Percentiles rank a stretch among this genome's conserved stretches.
Evolutionary conservation across 2,113 vertebrate genomes (phyloP).

Genomic region (Hipposideros armiger): DNA sequence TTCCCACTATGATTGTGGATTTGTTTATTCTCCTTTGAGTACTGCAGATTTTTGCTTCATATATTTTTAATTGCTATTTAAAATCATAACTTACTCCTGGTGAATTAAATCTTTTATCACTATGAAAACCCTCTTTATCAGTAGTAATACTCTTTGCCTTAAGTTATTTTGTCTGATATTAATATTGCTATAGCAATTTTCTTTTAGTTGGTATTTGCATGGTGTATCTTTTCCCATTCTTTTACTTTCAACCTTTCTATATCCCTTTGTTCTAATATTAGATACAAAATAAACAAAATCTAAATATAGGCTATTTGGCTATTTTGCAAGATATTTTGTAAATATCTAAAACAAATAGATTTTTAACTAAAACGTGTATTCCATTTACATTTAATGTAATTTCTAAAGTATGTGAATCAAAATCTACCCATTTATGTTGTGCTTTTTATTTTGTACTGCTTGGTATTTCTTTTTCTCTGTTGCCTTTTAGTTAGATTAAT

Average conservation of each 20-base stretch:
- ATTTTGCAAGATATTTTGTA: background rate
- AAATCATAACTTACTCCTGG: background rate
- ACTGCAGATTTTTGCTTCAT: background rate
- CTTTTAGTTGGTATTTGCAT: background rate
- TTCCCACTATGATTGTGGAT: background rate
- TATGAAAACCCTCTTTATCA: background rate
- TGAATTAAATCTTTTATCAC: background rate
- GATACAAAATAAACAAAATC: background rate
- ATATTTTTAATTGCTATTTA: background rate
- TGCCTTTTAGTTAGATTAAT: background rate
- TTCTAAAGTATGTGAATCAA: background rate
- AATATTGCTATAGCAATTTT: background rate
- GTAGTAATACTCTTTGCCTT: background rate
- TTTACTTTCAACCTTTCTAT: background rate
- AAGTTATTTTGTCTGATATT: constrained; percentile 15
- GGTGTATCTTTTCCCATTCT: background rate
- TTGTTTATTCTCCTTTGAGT: constrained; percentile 7
- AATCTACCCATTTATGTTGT: background rate
- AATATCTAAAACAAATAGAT: background rate
- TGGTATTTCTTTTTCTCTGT: background rate
- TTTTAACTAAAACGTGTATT: background rate
- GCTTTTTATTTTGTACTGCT: background rate
- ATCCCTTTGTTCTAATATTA: background rate
- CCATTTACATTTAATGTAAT: background rate
- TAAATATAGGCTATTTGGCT: background rate